Evolutionary conservation across 2,888 invertebrate species (phyloP), one percentile per base, ranked within the genome.

Genomic region (Meiosimyza platycephala): DNA sequence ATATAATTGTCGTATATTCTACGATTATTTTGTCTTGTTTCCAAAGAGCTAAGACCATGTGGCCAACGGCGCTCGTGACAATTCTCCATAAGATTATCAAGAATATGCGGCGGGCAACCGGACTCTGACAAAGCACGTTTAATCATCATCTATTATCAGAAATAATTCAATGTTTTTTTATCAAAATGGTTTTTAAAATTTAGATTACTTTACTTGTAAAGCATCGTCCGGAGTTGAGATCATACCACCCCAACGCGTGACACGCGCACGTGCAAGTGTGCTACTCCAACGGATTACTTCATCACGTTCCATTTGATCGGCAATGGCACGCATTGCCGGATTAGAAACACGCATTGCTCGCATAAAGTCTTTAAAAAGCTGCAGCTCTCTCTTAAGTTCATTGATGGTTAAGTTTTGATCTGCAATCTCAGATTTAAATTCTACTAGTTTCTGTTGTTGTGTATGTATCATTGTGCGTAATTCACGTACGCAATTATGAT

Each of bases 231-330:
- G 98, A 13, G 98, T 98, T 47, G 97, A 97, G 83, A 98, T 98
- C 97, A 98, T 97, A 72, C 98, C 98, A 71, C 98, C 98, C 98
- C 98, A 98, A 73, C 98, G 91, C 1, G 97, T 97, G 60, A 98
- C 98, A 74, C 97, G 89, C 18, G 96, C 96, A 62, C 95, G 88
- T 1, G 95, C 90, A 63, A 97, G 88, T 0, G 95, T 93, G 79
- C 91, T 92, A 62, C 95, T 94, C 97, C 97, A 97, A 81, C 95
- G 90, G 54, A 94, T 90, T 73, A 97, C 95, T 87, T 97, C 97
- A 83, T 97, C 96, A 71, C 95, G 91, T 86, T 97, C 97, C 94
- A 97, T 96, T 83, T 96, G 95, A 84, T 97, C 96, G 4, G 96
- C 95, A 69, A 97, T 92, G 33, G 95, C 95, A 68, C 96, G 90